Percentiles rank a stretch among this genome's conserved stretches.
These are phyloP conservation scores for Conomelus anceps DNA, from an alignment of 2,888 invertebrate species.

Conservation along the genomic window DNA sequence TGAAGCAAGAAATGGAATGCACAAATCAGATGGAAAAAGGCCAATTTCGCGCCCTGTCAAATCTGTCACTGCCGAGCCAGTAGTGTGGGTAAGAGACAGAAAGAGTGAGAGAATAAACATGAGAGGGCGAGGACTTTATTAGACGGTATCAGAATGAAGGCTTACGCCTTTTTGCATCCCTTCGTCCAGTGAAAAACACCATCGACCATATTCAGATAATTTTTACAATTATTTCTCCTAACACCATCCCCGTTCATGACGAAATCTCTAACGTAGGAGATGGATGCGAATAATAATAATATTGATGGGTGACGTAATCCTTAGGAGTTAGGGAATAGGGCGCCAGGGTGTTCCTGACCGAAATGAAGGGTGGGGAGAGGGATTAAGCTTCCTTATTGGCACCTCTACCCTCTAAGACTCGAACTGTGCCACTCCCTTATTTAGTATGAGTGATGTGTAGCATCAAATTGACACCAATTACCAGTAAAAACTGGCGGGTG, in stretches of 20 bases:
- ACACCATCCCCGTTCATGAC: background rate
- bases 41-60: background rate
- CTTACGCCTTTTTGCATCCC: background rate
- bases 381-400: constrained; percentile 10
- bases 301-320: background rate
- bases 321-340: background rate
- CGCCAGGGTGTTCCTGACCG: too few species aligned
- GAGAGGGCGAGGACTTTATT: background rate
- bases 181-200: too few species aligned
- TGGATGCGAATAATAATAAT: background rate
- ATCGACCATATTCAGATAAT: background rate
- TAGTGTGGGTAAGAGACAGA: background rate
- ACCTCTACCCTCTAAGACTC: constrained; percentile 4
- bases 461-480: constrained; percentile 29
- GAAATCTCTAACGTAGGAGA: background rate
- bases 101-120: background rate
- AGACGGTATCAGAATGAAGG: background rate
- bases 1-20: background rate
- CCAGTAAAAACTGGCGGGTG: constrained; percentile 9
- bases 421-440: constrained; percentile 18
- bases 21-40: background rate
- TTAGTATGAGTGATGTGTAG: constrained; percentile 25
- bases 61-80: background rate
- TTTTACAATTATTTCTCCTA: background rate
- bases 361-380: background rate